phyloP scores from a whole-genome alignment of 2,888 invertebrate genomes.

The Anthoptus insignis region DNA sequence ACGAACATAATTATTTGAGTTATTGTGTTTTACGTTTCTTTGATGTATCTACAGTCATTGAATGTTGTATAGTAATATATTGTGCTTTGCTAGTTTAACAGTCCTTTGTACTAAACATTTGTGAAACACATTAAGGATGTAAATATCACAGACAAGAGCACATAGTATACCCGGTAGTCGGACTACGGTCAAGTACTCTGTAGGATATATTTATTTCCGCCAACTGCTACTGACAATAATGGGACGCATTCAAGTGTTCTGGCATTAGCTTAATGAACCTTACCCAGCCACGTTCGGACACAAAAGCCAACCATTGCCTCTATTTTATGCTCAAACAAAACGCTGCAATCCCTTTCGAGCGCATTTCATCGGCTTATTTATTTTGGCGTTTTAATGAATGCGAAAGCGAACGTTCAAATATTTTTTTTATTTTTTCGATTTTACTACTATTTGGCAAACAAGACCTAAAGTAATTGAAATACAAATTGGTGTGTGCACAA shows the following conservation, averaged over 20 bases:
- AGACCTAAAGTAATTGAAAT: constrained; percentile 18
- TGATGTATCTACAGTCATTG: too few relatives aligned
- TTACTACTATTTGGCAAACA: constrained; percentile 13
- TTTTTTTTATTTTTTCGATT: constrained; percentile 19
- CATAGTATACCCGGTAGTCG: constrained; percentile 19
- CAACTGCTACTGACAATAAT: constrained; percentile 18
- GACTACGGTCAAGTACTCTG: constrained; percentile 15
- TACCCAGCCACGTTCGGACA: constrained; percentile 44
- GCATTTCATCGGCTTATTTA: constrained; percentile 4
- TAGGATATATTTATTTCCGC: constrained; percentile 22
- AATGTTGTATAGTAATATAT: neutral
- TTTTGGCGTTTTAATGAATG: constrained; percentile 10
- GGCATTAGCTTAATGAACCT: constrained; percentile 60
- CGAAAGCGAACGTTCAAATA: constrained; percentile 13
- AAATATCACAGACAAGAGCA: constrained; percentile 21
- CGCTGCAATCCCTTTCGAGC: neutral
- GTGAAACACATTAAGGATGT: neutral
- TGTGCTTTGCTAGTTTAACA: neutral
- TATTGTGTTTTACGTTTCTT: too few relatives aligned
- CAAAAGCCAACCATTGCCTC: constrained; percentile 24
- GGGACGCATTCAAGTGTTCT: constrained; percentile 45
- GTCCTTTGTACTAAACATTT: constrained; percentile 2
- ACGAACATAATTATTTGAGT: too few relatives aligned
- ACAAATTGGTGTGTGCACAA: constrained; percentile 21
- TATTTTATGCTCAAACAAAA: constrained; percentile 25